Conservation (phyloP, 2,888 invertebrate genomes). For the Eugnorisma glareosa region DNA sequence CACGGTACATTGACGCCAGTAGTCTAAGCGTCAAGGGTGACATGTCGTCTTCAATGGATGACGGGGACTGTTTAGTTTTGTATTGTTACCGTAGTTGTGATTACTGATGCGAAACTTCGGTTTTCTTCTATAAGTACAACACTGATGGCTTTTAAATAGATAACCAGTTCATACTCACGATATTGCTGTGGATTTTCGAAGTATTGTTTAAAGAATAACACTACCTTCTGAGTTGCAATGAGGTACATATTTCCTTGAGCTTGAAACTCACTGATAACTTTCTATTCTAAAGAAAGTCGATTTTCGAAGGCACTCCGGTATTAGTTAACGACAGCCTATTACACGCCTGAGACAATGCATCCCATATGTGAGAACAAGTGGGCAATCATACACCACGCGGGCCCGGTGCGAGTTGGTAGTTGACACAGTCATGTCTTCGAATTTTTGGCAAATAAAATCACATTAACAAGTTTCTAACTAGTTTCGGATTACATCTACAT, state of each 20-base stretch:
- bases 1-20: slow-evolving; percentile 32
- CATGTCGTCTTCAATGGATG: slow-evolving; percentile 10
- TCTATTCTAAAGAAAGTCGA: not conserved
- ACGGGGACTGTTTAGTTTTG: not conserved
- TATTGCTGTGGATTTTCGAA: not conserved
- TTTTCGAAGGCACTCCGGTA: not conserved
- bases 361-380: not conserved
- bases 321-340: no score
- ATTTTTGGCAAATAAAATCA: not conserved
- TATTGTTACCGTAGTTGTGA: not conserved
- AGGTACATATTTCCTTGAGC: not conserved
- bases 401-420: no score
- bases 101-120: not conserved
- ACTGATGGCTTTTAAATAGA: not conserved
- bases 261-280: not conserved
- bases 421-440: not conserved
- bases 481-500: not conserved
- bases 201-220: not conserved
- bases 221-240: not conserved
- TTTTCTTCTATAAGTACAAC: not conserved
- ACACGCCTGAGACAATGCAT: not conserved
- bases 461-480: no score
- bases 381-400: not conserved
- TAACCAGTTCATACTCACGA: not conserved
- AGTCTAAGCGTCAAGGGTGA: slow-evolving; percentile 25